Evolutionary conservation across 2,888 invertebrate genomes (phyloP), one percentile per base, ranked within the genome.

Genomic region (Scaptodrosophila latifasciaeformis): DNA sequence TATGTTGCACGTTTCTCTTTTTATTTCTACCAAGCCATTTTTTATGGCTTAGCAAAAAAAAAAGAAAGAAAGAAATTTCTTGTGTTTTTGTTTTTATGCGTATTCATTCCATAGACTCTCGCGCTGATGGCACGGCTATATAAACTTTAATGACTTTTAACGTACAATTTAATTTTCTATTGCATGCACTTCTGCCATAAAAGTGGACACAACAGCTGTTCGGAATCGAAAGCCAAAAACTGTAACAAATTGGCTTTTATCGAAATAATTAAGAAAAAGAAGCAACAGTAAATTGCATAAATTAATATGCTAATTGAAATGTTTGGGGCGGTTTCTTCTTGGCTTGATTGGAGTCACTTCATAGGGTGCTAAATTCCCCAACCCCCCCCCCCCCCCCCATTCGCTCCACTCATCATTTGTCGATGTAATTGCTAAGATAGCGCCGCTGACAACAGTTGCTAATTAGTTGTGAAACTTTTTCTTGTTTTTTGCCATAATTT

Each of bases 241-340:
- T 17, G 21, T 42, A 27, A 47, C 35, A 29, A 47, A 42, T 47
- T 13, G 17, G 7, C 27, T 37, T 21, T 17, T 24, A 48, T 49
- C 34, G 47, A 47, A 47, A 49, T n/a, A n/a, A n/a, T n/a, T n/a
- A 39, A 59, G 54, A 65, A 49, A 45, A 19, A 19, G 30, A 37
- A 39, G 50, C 50, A 61, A 53, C n/a, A n/a, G n/a, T n/a, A n/a
- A 65, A 62, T 66, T 67, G 59, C 59, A 67, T 59, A 53, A 53
- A 58, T 63, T 67, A 58, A 61, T 58, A 64, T 64, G 70, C 15
- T 55, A 67, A 70, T 70, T 67, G 31, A 2, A 24, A n/a, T n/a
- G n/a, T n/a, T 43, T 19, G 15, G 13, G 17, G 27, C 51, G 49
- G 46, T 37, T 56, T 47, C 43, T 24, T 46, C 1, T 21, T 29